Evolutionary conservation across 92 coral and sea anemone genomes (phyloP).

Genomic region (Hydrozoanthus gracilis): DNA sequence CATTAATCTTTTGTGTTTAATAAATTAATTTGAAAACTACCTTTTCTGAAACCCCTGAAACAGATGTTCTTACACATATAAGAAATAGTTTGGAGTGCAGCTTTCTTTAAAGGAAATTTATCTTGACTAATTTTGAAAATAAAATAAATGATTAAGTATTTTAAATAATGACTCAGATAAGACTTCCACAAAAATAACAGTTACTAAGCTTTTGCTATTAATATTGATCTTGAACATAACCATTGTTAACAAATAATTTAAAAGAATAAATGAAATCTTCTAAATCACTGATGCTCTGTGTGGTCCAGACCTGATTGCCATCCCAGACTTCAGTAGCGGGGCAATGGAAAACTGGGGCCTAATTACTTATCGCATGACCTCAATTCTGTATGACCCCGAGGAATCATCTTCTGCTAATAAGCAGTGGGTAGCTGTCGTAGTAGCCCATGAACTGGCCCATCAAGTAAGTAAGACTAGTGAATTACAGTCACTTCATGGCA

Average conservation of each 20-base stretch:
- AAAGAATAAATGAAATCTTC: background rate
- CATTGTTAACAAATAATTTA: background rate
- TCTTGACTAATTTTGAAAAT: too few species aligned
- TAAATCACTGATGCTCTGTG: constrained; percentile 29
- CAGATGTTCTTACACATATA: too few species aligned
- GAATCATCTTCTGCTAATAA: constrained; percentile 66
- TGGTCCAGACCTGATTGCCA: constrained; percentile 76
- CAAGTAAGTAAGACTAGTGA: constrained; percentile 64
- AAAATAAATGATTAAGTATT: too few species aligned
- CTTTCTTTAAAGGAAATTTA: too few species aligned
- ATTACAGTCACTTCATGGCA: background rate
- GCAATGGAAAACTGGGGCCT: constrained; percentile 93
- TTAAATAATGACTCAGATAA: too few species aligned
- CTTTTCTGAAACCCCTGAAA: too few species aligned
- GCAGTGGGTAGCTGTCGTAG: constrained; percentile 74
- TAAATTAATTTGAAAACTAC: too few species aligned
- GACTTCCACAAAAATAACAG: too few species aligned
- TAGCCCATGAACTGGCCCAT: constrained; percentile 84
- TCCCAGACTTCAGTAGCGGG: constrained; percentile 84
- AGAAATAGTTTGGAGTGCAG: too few species aligned
- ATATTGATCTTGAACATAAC: too few species aligned
- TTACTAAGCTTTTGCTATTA: too few species aligned
- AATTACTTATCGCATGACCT: constrained; percentile 76
- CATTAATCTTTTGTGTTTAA: too few species aligned
- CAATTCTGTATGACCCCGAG: constrained; percentile 63